Conservation (phyloP, 2,888 invertebrate genomes). For the Cataglyphis albicans region DNA sequence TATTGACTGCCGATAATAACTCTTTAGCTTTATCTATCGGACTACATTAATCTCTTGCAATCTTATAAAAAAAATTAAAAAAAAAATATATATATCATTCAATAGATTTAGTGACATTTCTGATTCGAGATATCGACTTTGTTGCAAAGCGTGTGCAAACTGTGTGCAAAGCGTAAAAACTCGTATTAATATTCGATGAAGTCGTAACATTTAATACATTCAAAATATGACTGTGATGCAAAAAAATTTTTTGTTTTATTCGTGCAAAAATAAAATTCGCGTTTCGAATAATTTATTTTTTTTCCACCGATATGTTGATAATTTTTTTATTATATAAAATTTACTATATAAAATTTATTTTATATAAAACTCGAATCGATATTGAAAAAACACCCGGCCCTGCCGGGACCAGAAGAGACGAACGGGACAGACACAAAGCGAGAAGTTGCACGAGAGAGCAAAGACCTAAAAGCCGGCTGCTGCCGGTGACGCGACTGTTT, state of each 20-base stretch:
- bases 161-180: not conserved
- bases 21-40: not conserved
- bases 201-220: not conserved
- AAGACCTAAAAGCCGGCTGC: slow-evolving; percentile 73
- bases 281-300: slow-evolving; percentile 5
- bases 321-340: slow-evolving; percentile 10
- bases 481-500: slow-evolving; percentile 60
- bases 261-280: not conserved
- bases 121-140: not conserved
- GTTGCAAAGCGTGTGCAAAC: too few relatives aligned
- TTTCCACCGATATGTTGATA: not conserved
- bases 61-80: not conserved
- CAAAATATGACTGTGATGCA: not conserved
- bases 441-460: slow-evolving; percentile 60
- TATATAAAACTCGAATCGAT: slow-evolving; percentile 15
- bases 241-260: not conserved
- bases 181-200: not conserved
- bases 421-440: slow-evolving; percentile 60
- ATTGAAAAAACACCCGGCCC: slow-evolving; percentile 48
- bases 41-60: not conserved
- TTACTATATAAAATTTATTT: too few relatives aligned
- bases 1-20: not conserved
- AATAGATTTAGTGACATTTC: not conserved
- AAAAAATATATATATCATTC: not conserved
- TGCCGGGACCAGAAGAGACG: slow-evolving; percentile 36